Evolutionary conservation across 2,797 vertebrate species (phyloP).

Genomic region (Manis javanica): DNA sequence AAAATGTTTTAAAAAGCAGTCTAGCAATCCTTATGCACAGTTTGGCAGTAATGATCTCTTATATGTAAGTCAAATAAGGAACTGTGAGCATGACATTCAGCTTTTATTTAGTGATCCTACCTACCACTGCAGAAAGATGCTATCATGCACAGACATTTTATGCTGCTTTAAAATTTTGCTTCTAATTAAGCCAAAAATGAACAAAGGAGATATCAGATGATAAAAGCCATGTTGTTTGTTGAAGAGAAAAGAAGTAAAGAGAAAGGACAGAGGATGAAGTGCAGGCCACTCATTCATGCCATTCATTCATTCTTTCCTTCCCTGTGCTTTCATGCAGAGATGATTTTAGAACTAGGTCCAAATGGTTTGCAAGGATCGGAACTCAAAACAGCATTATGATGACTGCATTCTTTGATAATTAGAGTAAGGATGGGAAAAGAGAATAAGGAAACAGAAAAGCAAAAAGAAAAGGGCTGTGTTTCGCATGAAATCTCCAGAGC

Average conservation of each 20-base stretch:
- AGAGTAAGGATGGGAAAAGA: not conserved
- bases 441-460: not conserved
- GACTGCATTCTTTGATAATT: not conserved
- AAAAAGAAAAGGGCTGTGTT: not conserved
- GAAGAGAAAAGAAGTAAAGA: not conserved
- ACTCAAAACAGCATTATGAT: not conserved
- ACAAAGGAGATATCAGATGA: not conserved
- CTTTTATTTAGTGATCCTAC: not conserved
- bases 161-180: not conserved
- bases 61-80: not conserved
- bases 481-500: not conserved
- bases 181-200: not conserved
- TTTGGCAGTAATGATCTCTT: not conserved
- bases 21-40: not conserved
- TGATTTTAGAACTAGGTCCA: too few relatives aligned
- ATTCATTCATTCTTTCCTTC: not conserved
- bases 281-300: not conserved
- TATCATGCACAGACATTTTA: not conserved
- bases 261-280: not conserved
- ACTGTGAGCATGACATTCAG: not conserved
- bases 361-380: not conserved
- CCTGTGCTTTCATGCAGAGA: too few relatives aligned
- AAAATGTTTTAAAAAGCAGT: constrained; percentile 48
- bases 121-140: not conserved
- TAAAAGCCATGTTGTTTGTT: not conserved